Percentiles rank a stretch among this genome's conserved stretches.
phyloP scores from a whole-genome alignment of 2,888 invertebrate genomes.

The Nemotelus nigrinus region DNA sequence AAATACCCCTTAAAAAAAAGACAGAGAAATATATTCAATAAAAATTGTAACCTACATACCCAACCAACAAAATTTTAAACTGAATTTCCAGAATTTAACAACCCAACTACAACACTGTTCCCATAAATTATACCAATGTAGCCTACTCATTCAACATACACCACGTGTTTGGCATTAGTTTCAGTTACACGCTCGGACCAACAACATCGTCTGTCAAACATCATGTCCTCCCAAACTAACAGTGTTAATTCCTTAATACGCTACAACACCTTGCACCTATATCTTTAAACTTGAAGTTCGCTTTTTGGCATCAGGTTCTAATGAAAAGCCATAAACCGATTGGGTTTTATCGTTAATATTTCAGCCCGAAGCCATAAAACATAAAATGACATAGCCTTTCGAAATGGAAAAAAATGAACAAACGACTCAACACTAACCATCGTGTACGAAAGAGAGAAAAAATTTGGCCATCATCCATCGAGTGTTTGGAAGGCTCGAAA shows the following conservation, averaged over 20 bases:
- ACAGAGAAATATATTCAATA: too few species aligned
- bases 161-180: not conserved
- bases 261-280: slow-evolving; percentile 2
- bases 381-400: slow-evolving; percentile 12
- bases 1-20: too few species aligned
- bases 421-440: too few species aligned
- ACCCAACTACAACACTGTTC: too few species aligned
- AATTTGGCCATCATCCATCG: too few species aligned
- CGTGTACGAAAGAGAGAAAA: not conserved
- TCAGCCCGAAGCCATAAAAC: slow-evolving; percentile 20
- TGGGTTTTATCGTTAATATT: slow-evolving; percentile 41
- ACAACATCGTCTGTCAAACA: not conserved
- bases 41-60: too few species aligned
- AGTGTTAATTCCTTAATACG: not conserved
- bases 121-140: too few species aligned
- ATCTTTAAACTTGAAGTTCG: not conserved
- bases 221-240: not conserved
- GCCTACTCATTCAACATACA: not conserved
- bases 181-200: not conserved
- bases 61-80: too few species aligned
- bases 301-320: slow-evolving; percentile 12
- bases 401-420: not conserved
- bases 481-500: too few species aligned
- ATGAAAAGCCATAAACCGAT: slow-evolving; percentile 42
- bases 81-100: too few species aligned